These are phyloP conservation scores for Indicator indicator DNA, from an alignment of 2,113 vertebrate genomes.

Conservation along the genomic window DNA sequence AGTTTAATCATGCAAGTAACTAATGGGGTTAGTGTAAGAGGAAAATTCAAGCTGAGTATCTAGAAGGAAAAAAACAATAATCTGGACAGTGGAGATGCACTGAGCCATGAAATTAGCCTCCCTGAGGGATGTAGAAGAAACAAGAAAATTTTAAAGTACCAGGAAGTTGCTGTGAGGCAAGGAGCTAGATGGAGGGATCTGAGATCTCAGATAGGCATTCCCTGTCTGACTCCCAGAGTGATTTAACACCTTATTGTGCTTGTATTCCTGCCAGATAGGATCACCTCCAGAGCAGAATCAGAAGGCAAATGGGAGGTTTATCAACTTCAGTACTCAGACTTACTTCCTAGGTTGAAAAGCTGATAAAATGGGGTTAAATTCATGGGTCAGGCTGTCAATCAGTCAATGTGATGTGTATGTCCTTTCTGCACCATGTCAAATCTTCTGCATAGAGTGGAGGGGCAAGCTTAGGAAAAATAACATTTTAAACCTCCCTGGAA, in stretches of 20 bases:
- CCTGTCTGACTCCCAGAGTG: neutral
- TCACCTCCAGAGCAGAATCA: neutral
- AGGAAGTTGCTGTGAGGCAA: neutral
- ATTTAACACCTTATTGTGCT: neutral
- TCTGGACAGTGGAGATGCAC: conserved; percentile 3
- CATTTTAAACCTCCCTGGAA: neutral
- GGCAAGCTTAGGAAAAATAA: neutral
- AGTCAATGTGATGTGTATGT: neutral
- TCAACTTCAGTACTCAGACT: neutral
- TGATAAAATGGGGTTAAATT: conserved; percentile 41
- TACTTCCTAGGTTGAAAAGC: conserved; percentile 7
- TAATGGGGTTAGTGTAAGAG: conserved; percentile 8
- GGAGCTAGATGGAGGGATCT: neutral
- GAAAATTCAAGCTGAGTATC: conserved; percentile 37
- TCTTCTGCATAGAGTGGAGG: neutral
- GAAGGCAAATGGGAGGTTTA: conserved; percentile 17
- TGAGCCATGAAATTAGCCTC: conserved; percentile 50
- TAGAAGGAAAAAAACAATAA: conserved; percentile 45
- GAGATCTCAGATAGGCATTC: neutral
- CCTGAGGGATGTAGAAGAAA: neutral
- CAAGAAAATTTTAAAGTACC: conserved; percentile 9
- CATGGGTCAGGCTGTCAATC: conserved; percentile 17
- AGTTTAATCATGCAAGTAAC: conserved; percentile 47
- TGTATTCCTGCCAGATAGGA: neutral
- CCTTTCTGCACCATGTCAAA: neutral